Base-by-base conservation (phyloP, 2,888 invertebrate genomes). In the Trichogramma dendrolimi region DNA sequence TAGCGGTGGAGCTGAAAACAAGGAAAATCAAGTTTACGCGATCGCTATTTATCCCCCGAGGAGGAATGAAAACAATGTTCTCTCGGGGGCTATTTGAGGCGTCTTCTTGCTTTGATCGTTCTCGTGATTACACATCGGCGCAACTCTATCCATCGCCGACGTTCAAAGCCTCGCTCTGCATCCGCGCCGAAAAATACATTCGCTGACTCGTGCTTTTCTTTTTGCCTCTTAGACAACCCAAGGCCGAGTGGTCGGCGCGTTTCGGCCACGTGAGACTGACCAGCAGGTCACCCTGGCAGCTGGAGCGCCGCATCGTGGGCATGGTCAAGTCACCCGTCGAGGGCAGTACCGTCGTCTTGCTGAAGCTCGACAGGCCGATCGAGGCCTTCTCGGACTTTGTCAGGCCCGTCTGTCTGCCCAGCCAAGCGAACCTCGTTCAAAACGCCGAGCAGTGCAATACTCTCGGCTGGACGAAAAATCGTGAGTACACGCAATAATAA, bases 281-380 rank as follows among this genome's bases (percentile, higher is more conserved):
- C 49, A 88, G 91, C 64, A 87, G 88, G 1, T 87, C 92, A 0
- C 94, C 94, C 0, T 93, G 93, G 93, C 91, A 92, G 70, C 93
- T 92, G 75, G 90, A 93, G 69, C 83, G 90, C 55, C 83, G 91
- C 60, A 88, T 92, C 57, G 86, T 93, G 4, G 92, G 93, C 42
- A 90, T 94, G 89, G 87, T 92, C 11, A 91, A 92, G 69, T 92
- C 92, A 0, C 94, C 93, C 0, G 91, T 94, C 0, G 93, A 93
- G 78, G 94, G 94, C 38, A 93, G 92, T 69, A 91, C 91, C 66
- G 84, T 92, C 5, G 92, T 92, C 0, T 79, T 94, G 60, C 85
- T 93, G 49, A 89, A 92, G 67, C 80, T 94, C 47, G 91, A 92
- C 70, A 86, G 88, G 61, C 85, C 91, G 0, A 84, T 92, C 0